Evolutionary conservation across 2,888 invertebrate genomes (phyloP).

Genomic region (Amiota communis): DNA sequence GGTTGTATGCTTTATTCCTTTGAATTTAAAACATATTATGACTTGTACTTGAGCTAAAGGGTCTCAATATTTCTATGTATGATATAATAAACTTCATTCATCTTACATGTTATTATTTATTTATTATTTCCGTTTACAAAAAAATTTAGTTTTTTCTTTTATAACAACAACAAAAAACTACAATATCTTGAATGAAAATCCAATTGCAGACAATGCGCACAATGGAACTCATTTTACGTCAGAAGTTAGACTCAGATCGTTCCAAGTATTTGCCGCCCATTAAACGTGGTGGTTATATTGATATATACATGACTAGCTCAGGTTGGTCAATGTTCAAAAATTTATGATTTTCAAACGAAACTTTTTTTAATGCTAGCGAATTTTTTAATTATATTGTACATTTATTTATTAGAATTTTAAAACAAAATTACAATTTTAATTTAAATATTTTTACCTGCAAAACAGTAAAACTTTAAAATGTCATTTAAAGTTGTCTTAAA

Average conservation of each 20-base stretch:
- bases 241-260: conserved; percentile 82
- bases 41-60: too few relatives aligned
- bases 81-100: too few relatives aligned
- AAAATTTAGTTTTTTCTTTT: too few relatives aligned
- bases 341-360: background rate
- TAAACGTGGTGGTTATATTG: conserved; percentile 86
- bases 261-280: conserved; percentile 87
- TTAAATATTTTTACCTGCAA: too few relatives aligned
- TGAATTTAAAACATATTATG: too few relatives aligned
- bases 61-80: too few relatives aligned
- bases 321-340: conserved; percentile 75
- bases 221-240: conserved; percentile 84
- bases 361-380: background rate
- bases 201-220: conserved; percentile 80
- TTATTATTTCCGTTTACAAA: too few relatives aligned
- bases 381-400: background rate
- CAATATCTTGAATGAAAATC: conserved; percentile 28
- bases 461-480: too few relatives aligned
- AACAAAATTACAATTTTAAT: conserved; percentile 2
- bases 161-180: too few relatives aligned
- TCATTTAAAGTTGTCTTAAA: conserved; percentile 31
- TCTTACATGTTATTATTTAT: too few relatives aligned
- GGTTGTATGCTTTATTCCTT: too few relatives aligned
- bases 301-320: conserved; percentile 90
- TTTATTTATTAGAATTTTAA: too few relatives aligned